phyloP scores from a whole-genome alignment of 2,888 invertebrate genomes.

The Hirtodrosophila cameraria region DNA sequence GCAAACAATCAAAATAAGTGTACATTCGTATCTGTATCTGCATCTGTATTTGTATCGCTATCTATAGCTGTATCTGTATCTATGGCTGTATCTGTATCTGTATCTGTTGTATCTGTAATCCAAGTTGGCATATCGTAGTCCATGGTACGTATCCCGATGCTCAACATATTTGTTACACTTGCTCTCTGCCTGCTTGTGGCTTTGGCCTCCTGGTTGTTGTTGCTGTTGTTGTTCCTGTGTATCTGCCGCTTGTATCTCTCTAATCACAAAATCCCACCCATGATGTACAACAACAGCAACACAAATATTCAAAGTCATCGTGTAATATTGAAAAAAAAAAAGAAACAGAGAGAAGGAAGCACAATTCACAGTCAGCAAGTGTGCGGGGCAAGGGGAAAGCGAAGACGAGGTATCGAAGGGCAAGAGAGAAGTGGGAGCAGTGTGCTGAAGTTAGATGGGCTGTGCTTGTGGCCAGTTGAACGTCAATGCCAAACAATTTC shows the following conservation, averaged over 20 bases:
- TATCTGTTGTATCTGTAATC: slow-evolving; percentile 20
- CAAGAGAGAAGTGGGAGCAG: neutral
- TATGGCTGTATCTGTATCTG: slow-evolving; percentile 9
- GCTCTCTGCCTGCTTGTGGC: slow-evolving; percentile 30
- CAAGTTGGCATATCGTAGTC: slow-evolving; percentile 15
- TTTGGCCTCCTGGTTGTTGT: slow-evolving; percentile 6
- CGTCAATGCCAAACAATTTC: slow-evolving; percentile 75
- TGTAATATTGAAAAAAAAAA: slow-evolving; percentile 71
- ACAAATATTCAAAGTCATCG: slow-evolving; percentile 77
- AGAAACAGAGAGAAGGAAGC: slow-evolving; percentile 1
- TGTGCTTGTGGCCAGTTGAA: slow-evolving; percentile 37
- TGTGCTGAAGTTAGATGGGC: neutral
- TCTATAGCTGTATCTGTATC: slow-evolving; percentile 1
- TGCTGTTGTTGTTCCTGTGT: slow-evolving; percentile 20
- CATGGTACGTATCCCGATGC: slow-evolving; percentile 19
- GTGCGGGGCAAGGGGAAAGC: neutral
- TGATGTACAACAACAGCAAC: slow-evolving; percentile 56
- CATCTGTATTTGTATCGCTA: slow-evolving; percentile 4
- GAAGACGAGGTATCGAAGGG: neutral
- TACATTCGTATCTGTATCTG: slow-evolving; percentile 12
- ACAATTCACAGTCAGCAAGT: neutral
- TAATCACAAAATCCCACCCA: slow-evolving; percentile 79
- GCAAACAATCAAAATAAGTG: slow-evolving; percentile 74
- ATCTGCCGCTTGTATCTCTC: slow-evolving; percentile 60
- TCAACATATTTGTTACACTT: slow-evolving; percentile 73